Conservation (phyloP, 1,140 invertebrate genomes). For the Lerema accius region DNA sequence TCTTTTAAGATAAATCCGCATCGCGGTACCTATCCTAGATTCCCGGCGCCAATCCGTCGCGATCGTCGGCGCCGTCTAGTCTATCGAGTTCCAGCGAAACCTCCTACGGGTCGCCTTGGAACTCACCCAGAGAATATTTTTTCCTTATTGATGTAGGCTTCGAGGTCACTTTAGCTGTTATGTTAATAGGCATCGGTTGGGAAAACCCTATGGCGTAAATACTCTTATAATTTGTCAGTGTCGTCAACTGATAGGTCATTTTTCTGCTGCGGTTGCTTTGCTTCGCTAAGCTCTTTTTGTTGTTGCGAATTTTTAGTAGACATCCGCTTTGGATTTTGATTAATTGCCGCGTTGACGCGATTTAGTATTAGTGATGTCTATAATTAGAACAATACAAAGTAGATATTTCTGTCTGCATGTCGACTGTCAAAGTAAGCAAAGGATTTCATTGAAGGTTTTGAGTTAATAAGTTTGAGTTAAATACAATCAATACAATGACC, state of each 20-base stretch:
- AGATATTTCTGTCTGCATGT: not conserved
- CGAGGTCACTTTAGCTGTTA: conserved; percentile 68
- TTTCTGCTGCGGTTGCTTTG: conserved; percentile 31
- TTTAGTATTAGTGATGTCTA: not conserved
- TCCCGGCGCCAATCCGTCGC: conserved; percentile 53
- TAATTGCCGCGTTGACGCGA: conserved; percentile 5
- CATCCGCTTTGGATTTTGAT: conserved; percentile 23
- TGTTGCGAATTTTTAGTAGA: conserved; percentile 29
- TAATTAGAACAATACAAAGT: not conserved
- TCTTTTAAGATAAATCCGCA: conserved; percentile 14
- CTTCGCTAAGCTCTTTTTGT: conserved; percentile 36
- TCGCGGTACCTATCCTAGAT: conserved; percentile 4
- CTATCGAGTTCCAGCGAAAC: conserved; percentile 46
- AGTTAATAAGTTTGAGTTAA: too few relatives aligned
- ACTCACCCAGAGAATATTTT: conserved; percentile 71
- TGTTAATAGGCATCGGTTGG: conserved; percentile 68
- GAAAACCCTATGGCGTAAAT: conserved; percentile 65
- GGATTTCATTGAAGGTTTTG: too few relatives aligned
- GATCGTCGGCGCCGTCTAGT: conserved; percentile 62
- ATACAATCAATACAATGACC: too few relatives aligned
- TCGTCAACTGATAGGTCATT: conserved; percentile 50
- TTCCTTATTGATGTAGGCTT: conserved; percentile 70
- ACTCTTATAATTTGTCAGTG: conserved; percentile 71
- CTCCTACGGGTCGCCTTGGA: conserved; percentile 62
- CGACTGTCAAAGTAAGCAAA: too few relatives aligned